phyloP scores from a whole-genome alignment of 92 coral and sea anemone genomes.

The Zoanthus sansibaricus region DNA sequence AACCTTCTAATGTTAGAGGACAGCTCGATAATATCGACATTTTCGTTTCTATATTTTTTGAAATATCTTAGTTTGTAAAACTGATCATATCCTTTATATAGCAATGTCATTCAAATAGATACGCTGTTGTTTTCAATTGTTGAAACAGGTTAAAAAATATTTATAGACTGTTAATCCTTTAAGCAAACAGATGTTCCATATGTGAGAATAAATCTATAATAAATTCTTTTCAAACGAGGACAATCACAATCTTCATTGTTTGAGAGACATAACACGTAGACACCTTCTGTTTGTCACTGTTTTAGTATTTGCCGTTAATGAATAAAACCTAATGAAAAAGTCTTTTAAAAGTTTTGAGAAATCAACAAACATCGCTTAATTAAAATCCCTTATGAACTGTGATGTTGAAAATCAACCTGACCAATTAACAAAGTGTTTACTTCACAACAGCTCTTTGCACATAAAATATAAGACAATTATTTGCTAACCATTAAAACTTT shows the following conservation, averaged over 20 bases:
- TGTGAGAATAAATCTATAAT: background rate
- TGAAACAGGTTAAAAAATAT: background rate
- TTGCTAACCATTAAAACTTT: too few species aligned
- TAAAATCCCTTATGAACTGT: too few species aligned
- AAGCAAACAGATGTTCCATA: background rate
- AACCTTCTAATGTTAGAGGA: background rate
- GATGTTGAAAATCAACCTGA: too few species aligned
- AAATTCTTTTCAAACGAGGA: background rate
- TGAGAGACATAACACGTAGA: too few species aligned
- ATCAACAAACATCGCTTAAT: too few species aligned
- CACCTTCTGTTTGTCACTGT: too few species aligned
- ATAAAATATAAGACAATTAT: too few species aligned
- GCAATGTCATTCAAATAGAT: background rate
- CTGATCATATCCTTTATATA: background rate
- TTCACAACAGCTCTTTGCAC: too few species aligned
- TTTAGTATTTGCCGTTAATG: too few species aligned
- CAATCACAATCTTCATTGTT: background rate
- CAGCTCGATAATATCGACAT: slow-evolving; percentile 23
- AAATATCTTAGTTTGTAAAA: background rate
- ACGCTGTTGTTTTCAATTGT: background rate
- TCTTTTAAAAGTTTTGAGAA: too few species aligned
- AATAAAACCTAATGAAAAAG: too few species aligned
- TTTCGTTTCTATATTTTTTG: background rate
- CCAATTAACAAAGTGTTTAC: too few species aligned
- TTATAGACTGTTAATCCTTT: background rate